Evolutionary conservation across 2,113 vertebrate genomes (phyloP).

Genomic region (human): DNA sequence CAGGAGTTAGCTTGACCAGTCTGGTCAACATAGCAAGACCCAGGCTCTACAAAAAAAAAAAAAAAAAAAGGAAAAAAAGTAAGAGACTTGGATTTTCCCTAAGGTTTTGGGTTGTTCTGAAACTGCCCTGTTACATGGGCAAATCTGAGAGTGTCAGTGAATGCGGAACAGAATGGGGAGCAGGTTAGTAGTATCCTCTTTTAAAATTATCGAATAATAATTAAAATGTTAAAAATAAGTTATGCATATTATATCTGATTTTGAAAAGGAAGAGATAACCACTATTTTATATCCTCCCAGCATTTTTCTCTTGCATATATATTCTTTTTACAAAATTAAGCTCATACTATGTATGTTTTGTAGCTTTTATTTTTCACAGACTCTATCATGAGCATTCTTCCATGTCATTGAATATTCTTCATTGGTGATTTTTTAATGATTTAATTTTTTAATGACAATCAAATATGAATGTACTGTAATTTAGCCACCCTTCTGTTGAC

Average conservation of each 20-base stretch:
- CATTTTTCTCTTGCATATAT: not conserved
- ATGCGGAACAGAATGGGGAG: not conserved
- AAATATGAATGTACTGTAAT: not conserved
- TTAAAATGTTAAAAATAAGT: constrained; percentile 21
- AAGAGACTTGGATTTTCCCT: constrained; percentile 51
- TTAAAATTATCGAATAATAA: not conserved
- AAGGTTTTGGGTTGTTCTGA: constrained; percentile 43
- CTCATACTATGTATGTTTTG: not conserved
- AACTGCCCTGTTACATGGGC: constrained; percentile 27
- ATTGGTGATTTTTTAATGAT: not conserved
- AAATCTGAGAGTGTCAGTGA: not conserved
- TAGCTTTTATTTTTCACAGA: not conserved
- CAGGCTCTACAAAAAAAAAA: too few relatives aligned
- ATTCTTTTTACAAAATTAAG: not conserved
- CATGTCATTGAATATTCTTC: not conserved
- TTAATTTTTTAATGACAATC: not conserved
- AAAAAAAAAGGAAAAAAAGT: not conserved
- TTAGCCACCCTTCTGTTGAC: not conserved
- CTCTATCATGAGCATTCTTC: not conserved
- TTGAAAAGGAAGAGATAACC: not conserved
- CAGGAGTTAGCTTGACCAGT: too few relatives aligned
- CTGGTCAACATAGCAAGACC: too few relatives aligned
- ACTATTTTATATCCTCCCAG: not conserved
- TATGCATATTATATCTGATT: not conserved
- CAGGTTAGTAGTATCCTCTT: not conserved